These are phyloP conservation scores for Anthopleura sola DNA, from an alignment of 64 coral and sea anemone genomes.

Conservation along the genomic window DNA sequence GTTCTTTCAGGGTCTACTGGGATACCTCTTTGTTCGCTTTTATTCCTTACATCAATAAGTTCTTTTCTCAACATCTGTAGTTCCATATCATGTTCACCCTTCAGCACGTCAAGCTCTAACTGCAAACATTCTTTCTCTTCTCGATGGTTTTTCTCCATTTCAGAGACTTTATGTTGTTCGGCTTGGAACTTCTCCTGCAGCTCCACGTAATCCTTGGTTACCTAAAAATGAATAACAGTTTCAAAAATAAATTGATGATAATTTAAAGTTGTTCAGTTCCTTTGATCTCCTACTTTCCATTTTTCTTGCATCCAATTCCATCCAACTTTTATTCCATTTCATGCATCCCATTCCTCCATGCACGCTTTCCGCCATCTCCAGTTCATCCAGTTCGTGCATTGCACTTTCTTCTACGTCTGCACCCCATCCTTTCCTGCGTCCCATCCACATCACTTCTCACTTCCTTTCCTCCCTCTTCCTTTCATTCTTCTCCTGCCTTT, in stretches of 20 bases:
- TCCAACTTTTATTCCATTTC: no score
- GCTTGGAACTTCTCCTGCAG: conserved; percentile 69
- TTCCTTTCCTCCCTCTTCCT: no score
- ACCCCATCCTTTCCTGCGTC: no score
- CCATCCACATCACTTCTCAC: no score
- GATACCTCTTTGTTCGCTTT: conserved; percentile 36
- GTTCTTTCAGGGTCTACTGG: conserved; percentile 20
- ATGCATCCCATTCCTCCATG: no score
- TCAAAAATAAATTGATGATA: neutral
- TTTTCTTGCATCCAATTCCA: no score
- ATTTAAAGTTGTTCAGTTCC: neutral
- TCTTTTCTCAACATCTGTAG: conserved; percentile 68
- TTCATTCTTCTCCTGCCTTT: neutral
- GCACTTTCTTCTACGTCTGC: no score
- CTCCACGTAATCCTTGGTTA: conserved; percentile 59
- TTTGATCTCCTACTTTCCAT: neutral
- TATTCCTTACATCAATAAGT: conserved; percentile 47
- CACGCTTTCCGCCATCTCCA: no score
- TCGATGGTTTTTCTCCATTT: conserved; percentile 56
- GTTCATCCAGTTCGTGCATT: no score
- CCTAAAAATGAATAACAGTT: conserved; percentile 8
- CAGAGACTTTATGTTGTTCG: conserved; percentile 57
- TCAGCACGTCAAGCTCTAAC: conserved; percentile 70
- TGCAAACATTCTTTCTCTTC: conserved; percentile 59
- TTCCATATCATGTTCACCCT: conserved; percentile 71